Evolutionary conservation across 2,797 vertebrate species (phyloP).

Genomic region (Meda fulgida): DNA sequence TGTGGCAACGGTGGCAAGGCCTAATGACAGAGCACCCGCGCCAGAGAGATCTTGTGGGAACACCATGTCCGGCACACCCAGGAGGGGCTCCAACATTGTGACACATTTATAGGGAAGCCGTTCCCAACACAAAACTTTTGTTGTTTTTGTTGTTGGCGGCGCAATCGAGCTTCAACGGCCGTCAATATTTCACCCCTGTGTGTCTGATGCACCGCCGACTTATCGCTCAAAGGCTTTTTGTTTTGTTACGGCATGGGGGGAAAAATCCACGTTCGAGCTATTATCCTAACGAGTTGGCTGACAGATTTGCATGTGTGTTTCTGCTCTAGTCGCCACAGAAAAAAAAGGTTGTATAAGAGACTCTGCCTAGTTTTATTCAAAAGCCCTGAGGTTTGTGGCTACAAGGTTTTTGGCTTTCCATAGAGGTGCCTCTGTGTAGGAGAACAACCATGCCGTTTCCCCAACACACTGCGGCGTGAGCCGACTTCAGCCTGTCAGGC

Average conservation of each 20-base stretch:
- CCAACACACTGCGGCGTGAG: neutral
- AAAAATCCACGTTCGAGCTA: slow-evolving; percentile 36
- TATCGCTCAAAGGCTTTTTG: slow-evolving; percentile 10
- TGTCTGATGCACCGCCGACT: neutral
- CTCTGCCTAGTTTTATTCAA: slow-evolving; percentile 43
- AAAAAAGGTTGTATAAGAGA: slow-evolving; percentile 37
- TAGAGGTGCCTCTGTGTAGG: slow-evolving; percentile 45
- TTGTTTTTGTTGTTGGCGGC: slow-evolving; percentile 36
- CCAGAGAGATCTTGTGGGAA: slow-evolving; percentile 56
- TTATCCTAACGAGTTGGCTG: slow-evolving; percentile 51
- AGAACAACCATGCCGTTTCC: slow-evolving; percentile 45
- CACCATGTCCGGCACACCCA: slow-evolving; percentile 55
- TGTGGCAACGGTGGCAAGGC: slow-evolving; percentile 51
- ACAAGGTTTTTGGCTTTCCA: slow-evolving; percentile 30
- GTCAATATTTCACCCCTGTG: neutral
- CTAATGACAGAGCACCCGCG: slow-evolving; percentile 55
- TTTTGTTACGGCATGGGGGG: neutral
- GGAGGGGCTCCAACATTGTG: slow-evolving; percentile 53
- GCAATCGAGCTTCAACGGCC: neutral
- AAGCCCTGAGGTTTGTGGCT: slow-evolving; percentile 48
- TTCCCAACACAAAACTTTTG: slow-evolving; percentile 49
- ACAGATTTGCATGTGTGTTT: slow-evolving; percentile 53
- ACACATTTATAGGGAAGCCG: slow-evolving; percentile 48
- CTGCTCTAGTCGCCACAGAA: slow-evolving; percentile 33
- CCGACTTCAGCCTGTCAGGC: neutral